Base-by-base conservation (phyloP, 53 echinoderm and acorn worm species). In the Crossaster papposus region DNA sequence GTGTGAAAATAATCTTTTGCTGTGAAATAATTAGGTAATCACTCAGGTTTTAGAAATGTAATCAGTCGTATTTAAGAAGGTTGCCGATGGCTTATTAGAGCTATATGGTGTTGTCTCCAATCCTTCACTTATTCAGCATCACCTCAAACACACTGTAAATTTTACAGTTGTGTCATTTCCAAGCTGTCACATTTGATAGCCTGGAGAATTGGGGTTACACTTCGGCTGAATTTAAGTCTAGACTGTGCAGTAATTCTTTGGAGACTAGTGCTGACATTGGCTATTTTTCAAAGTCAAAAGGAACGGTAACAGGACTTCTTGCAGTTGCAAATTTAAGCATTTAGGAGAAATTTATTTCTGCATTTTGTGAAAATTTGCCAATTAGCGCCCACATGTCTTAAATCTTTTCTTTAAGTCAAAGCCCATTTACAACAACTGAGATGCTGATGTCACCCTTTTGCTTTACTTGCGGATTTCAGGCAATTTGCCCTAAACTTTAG, bases 61-160 rank as follows among this genome's bases (percentile, higher is more conserved):
- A 34, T 68, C 28, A 1, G 24, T 68, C 28, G 22, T 68, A n/a
- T 52, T 81, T 63, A 58, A 33, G 64, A 18, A 55, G 31, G 2
- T 58, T 81, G 81, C 31, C 33, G 81, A 64, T 58, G 81, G 81
- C 30, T 81, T 30, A 29, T 10, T 54, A 79, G 54, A 79, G 81
- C 30, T 68, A 1, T 14, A 79, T 79, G 79, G 30, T 33, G 79
- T 17, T 62, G 62, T 3, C 3, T 62, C n/a, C n/a, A n/a, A n/a
- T n/a, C 23, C 23, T 23, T 17, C 62, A 62, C 62, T 62, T 62
- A 62, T 13, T 6, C 62, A 62, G 11, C 18, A 20, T 4, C 18
- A 2, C 17, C n/a, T n/a, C 3, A 62, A 20, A 62, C 0, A 3
- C 62, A 23, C 62, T 62, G 62, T 62, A 62, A 1, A 44, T 5